phyloP scores from a whole-genome alignment of 2,888 invertebrate species.

The Encarsia formosa region DNA sequence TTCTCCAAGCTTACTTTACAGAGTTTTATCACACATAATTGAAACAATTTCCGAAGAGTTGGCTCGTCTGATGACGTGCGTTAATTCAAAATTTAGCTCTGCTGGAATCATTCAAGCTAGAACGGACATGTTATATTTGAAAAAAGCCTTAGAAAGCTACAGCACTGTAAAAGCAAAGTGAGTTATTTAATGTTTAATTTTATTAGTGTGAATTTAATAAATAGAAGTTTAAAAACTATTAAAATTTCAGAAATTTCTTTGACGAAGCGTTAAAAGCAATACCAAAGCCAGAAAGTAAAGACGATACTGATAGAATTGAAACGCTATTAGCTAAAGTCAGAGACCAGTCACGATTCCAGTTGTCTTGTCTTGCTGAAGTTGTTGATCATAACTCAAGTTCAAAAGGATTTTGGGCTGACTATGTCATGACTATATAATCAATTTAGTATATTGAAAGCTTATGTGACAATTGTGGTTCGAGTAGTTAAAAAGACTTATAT shows the following conservation, averaged over 20 bases:
- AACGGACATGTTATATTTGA: constrained; percentile 69
- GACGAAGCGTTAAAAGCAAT: constrained; percentile 77
- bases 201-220: background rate
- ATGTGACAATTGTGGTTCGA: no score
- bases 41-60: constrained; percentile 92
- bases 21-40: constrained; percentile 72
- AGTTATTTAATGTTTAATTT: constrained; percentile 34
- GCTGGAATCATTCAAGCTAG: constrained; percentile 75
- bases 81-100: constrained; percentile 61
- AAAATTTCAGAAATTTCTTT: constrained; percentile 62
- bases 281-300: constrained; percentile 63
- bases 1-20: constrained; percentile 72
- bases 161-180: constrained; percentile 65
- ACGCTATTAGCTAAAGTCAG: constrained; percentile 42
- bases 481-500: no score
- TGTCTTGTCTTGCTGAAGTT: constrained; percentile 39
- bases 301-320: constrained; percentile 50
- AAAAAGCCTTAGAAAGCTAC: constrained; percentile 63
- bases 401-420: no score
- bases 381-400: constrained; percentile 9
- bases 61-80: constrained; percentile 79
- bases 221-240: background rate
- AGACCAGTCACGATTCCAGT: constrained; percentile 44
- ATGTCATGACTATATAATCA: no score
- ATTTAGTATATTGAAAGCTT: no score